Evolutionary conservation across 2,113 vertebrate genomes (phyloP).

Genomic region (Onychostruthus taczanowskii): DNA sequence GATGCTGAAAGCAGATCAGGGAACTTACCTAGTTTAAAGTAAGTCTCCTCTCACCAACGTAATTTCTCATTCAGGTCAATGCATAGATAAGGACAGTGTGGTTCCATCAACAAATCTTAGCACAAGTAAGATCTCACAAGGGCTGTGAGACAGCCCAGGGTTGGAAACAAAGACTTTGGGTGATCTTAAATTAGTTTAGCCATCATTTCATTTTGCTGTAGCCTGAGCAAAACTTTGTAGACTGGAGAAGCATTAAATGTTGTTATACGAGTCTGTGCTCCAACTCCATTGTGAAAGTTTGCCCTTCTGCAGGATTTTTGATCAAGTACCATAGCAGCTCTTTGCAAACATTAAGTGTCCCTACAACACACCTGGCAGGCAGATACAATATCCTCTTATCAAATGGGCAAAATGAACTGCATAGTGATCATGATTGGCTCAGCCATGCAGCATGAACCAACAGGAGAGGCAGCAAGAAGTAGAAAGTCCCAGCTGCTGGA

Average conservation of each 20-base stretch:
- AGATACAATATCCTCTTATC: not conserved
- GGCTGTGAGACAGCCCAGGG: not conserved
- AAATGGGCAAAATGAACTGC: constrained; percentile 24
- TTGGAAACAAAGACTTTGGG: not conserved
- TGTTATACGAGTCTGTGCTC: not conserved
- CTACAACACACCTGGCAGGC: constrained; percentile 36
- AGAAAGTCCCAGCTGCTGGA: not conserved
- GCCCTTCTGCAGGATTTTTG: not conserved
- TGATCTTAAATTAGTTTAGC: not conserved
- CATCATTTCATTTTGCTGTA: not conserved
- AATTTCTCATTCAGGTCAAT: not conserved
- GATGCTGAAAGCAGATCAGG: not conserved
- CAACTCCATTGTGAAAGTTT: not conserved
- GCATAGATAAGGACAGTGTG: not conserved
- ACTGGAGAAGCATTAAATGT: not conserved
- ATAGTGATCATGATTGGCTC: not conserved
- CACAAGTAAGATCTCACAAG: not conserved
- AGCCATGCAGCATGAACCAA: rapidly evolving
- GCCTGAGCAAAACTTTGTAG: not conserved
- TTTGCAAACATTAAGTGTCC: constrained; percentile 36
- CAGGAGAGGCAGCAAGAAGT: not conserved
- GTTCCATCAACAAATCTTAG: not conserved
- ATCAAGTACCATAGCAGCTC: not conserved
- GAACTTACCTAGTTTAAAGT: not conserved
- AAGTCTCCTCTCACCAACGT: not conserved